These are phyloP conservation scores for Pristionchus pacificus DNA, from an alignment of 1,140 invertebrate genomes.

Conservation along the genomic window DNA sequence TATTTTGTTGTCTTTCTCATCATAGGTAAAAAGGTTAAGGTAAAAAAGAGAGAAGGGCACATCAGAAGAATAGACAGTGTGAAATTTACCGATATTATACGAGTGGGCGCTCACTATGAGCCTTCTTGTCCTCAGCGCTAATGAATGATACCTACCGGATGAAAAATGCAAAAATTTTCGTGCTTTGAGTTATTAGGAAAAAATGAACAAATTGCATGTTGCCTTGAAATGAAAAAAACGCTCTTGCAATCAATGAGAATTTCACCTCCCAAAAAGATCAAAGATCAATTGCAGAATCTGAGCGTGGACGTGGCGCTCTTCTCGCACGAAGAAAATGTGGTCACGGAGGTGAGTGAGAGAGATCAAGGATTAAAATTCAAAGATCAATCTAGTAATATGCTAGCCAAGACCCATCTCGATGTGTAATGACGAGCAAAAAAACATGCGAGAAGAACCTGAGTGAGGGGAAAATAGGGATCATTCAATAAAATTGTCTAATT, in stretches of 20 bases:
- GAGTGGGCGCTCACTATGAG: neutral
- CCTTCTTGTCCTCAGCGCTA: neutral
- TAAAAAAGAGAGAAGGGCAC: neutral
- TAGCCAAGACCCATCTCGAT: neutral
- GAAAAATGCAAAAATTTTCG: neutral
- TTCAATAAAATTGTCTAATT: slow-evolving; percentile 25
- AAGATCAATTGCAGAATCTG: neutral
- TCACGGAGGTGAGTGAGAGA: neutral
- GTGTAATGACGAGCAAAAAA: neutral
- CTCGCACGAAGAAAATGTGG: neutral
- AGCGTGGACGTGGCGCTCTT: neutral
- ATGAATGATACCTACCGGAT: neutral
- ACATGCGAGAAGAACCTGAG: slow-evolving; percentile 1
- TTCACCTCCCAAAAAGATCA: too few species aligned
- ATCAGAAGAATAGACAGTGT: neutral
- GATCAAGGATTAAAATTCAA: neutral
- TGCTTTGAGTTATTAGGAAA: neutral
- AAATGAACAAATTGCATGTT: too few species aligned
- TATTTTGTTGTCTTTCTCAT: neutral
- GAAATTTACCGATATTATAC: neutral
- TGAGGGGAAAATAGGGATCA: slow-evolving; percentile 2
- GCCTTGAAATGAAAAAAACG: too few species aligned
- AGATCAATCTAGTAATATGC: neutral
- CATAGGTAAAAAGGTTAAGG: too few species aligned
- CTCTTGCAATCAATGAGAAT: too few species aligned